Base-by-base conservation (phyloP, 2,113 vertebrate genomes). In the Amphiprion ocellaris region DNA sequence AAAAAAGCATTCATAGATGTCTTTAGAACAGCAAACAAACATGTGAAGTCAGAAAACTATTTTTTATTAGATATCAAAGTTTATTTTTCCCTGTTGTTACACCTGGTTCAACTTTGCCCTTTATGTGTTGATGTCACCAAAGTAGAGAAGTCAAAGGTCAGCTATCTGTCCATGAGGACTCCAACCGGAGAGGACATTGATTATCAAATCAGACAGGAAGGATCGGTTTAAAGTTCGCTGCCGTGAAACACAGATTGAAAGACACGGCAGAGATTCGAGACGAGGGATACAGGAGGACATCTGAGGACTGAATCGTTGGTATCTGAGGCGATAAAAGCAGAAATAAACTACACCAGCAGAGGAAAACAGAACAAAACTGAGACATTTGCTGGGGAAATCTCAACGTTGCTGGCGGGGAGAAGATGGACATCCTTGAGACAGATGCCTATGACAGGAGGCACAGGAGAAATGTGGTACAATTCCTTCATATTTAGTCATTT, bases 341-440 rank as follows among this genome's bases (percentile, higher is more conserved):
- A 64, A 54, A 37, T 26, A 26, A 60, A 16, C 24, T 30, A 54
- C 0, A 52, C 6, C 8, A 52, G 2, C 0, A 52, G n/a, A 52
- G 8, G 5, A 60, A 68, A 41, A 33, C 2, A 55, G 28, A 54
- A 77, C 44, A n/a, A 10, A 58, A 23, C 15, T 28, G 52, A 63
- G 41, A 72, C 58, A 33, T 30, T 53, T 68, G 61, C 60, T 33
- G 16, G 47, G 5, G 44, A 62, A 3, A 16, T n/a, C 6, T 56
- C 11, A 5, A 5, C 66, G 28, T 69, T 19, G 28, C 56, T 66
- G 53, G 53, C 21, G 52, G 54, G 33, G 65, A 89, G 65, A 81
- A 87, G 54, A 96, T 96, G 95, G 95, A 96, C 84, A 96, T 96
- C 79, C 90, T 96, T 65, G 94, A 96, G 58, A 95, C 95, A 4